A percentile compares a stretch with the other conserved stretches of the same genome.
Evolutionary conservation across 1,140 invertebrate species (phyloP).

Genomic region (Bombus picipes): DNA sequence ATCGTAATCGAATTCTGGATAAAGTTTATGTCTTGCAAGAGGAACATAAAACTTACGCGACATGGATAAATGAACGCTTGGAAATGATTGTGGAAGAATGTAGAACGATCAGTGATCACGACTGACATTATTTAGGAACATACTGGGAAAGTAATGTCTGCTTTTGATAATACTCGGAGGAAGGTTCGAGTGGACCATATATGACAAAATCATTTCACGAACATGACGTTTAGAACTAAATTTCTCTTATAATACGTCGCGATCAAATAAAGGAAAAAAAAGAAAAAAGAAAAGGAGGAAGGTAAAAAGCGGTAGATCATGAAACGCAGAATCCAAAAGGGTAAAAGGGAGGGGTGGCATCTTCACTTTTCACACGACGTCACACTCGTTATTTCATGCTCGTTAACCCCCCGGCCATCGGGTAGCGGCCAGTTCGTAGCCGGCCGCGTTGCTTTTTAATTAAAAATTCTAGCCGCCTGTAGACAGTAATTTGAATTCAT

Average conservation of each 20-base stretch:
- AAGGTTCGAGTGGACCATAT: background rate
- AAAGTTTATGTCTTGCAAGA: background rate
- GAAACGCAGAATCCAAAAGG: background rate
- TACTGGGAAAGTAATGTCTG: background rate
- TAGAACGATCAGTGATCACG: background rate
- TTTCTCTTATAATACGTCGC: background rate
- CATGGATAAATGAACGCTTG: background rate
- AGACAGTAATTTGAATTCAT: slow-evolving; percentile 46
- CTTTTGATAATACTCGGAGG: background rate
- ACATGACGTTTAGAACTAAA: background rate
- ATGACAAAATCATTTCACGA: background rate
- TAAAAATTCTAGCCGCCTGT: slow-evolving; percentile 38
- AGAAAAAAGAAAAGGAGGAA: too few relatives aligned
- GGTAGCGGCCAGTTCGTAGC: slow-evolving; percentile 6
- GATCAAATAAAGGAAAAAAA: background rate
- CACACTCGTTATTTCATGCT: slow-evolving; percentile 48
- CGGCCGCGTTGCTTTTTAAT: slow-evolving; percentile 29
- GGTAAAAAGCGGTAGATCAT: background rate
- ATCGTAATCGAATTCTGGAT: background rate
- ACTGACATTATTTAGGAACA: background rate
- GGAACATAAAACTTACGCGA: background rate
- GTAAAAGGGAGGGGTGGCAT: background rate
- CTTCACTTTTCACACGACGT: slow-evolving; percentile 16
- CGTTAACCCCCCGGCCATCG: slow-evolving; percentile 32
- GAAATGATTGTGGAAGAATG: background rate